phyloP scores from a whole-genome alignment of 2,888 invertebrate species.

The Phyto melanocephala region DNA sequence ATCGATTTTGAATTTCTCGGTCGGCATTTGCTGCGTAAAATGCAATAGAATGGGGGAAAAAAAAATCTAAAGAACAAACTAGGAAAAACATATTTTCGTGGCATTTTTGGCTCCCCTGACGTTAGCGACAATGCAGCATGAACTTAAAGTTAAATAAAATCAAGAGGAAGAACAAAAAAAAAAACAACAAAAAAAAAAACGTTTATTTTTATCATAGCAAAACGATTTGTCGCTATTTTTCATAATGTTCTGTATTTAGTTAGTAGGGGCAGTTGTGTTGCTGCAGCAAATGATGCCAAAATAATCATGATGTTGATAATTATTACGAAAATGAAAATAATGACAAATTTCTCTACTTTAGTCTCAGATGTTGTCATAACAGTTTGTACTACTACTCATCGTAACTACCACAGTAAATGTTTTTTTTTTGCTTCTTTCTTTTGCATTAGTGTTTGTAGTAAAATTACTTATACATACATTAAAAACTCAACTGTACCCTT shows the following conservation, averaged over 20 bases:
- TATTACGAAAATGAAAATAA: constrained; percentile 45
- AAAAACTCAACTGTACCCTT: constrained; percentile 38
- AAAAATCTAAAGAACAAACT: background rate
- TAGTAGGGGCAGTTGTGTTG: constrained; percentile 3
- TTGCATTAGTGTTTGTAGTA: background rate
- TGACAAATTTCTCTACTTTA: constrained; percentile 32
- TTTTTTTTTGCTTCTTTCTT: background rate
- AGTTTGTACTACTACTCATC: background rate
- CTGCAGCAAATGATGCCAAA: constrained; percentile 64
- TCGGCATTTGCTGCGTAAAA: constrained; percentile 14
- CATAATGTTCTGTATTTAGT: constrained; percentile 33
- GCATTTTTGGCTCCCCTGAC: constrained; percentile 50
- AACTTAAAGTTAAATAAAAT: constrained; percentile 56
- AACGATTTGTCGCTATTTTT: constrained; percentile 65
- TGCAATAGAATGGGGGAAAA: background rate
- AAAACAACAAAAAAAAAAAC: background rate
- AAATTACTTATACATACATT: background rate
- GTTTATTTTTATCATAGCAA: constrained; percentile 56
- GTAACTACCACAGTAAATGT: background rate
- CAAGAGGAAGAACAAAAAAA: constrained; percentile 48
- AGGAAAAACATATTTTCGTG: constrained; percentile 20
- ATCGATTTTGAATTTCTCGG: constrained; percentile 52
- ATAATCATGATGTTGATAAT: constrained; percentile 58
- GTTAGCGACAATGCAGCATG: constrained; percentile 53
- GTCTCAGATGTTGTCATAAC: background rate